Evolutionary conservation across 1,140 invertebrate genomes (phyloP).

Genomic region (Drosophila arizonae): DNA sequence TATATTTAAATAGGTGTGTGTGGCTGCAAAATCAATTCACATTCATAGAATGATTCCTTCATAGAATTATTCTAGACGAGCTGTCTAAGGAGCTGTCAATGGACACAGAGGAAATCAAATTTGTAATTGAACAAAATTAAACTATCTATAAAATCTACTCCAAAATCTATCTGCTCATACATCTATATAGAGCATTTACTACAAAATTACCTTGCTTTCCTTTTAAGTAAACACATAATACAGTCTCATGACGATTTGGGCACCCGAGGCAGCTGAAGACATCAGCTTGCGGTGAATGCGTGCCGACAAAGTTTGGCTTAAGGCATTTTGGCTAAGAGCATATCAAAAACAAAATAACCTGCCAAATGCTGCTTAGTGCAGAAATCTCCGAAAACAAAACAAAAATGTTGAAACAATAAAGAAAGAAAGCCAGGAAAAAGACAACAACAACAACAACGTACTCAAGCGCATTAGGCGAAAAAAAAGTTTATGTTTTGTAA

Average conservation of each 20-base stretch:
- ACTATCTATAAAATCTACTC: too few relatives aligned
- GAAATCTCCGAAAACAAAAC: constrained; percentile 33
- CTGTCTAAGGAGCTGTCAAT: too few relatives aligned
- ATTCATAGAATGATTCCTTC: background rate
- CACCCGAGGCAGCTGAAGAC: constrained; percentile 1
- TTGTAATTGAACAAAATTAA: too few relatives aligned
- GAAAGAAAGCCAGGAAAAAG: constrained; percentile 18
- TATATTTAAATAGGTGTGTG: constrained; percentile 4
- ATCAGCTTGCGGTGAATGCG: constrained; percentile 10
- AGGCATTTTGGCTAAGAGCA: constrained; percentile 38
- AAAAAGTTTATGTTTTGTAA: constrained; percentile 49
- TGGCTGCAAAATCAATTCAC: constrained; percentile 9
- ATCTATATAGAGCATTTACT: too few relatives aligned
- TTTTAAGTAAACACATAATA: background rate
- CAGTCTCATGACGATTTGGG: background rate
- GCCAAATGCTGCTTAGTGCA: constrained; percentile 33
- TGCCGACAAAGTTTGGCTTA: constrained; percentile 33
- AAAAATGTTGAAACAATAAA: constrained; percentile 62
- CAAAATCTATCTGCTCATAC: too few relatives aligned
- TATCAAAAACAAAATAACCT: constrained; percentile 45
- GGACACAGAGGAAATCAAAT: too few relatives aligned
- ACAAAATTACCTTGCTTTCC: too few relatives aligned
- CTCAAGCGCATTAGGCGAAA: constrained; percentile 67
- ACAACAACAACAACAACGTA: constrained; percentile 46
- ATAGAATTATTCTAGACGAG: background rate